Evolutionary conservation across 2,797 vertebrate species (phyloP), one percentile per base, ranked within the genome.

Genomic region (Limosa lapponica): DNA sequence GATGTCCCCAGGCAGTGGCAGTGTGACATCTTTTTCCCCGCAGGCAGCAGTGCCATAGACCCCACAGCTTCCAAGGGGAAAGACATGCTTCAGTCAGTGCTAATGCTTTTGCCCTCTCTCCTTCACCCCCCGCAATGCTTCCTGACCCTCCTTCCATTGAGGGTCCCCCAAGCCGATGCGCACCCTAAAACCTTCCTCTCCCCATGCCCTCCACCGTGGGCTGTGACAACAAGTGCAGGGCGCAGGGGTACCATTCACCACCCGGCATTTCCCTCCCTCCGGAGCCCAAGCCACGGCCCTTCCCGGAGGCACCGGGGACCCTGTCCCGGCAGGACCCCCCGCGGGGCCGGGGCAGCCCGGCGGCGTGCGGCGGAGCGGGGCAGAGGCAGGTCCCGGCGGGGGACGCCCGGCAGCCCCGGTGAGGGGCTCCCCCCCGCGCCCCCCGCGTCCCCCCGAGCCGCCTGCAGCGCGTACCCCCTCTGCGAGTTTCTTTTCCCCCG

Each of bases 181-280:
- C 66, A 32, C 37, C 43, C 43, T 2, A 5, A 6, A 1, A 18
- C 27, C 11, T 27, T n/a, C 36, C 62, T n/a, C 55, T 51, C 37
- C 27, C 44, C 46, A 7, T 8, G 13, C 19, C 9, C 17, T 39
- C 12, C 34, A 16, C 34, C 32, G 5, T 15, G 16, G 8, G 19
- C 0, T 5, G 48, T 28, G 59, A 37, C 59, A 36, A 30, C 2
- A 5, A 48, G 13, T 2, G 17, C 32, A 57, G 37, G 24, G 27
- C 3, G 1, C 4, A 3, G 44, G 46, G n/a, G 13, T 3, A 24
- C 27, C 16, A 6, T 54, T 2, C 3, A 6, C n/a, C 48, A 2
- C 46, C 28, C 19, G 10, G 17, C n/a, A 0, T 14, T 37, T 54
- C 48, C 43, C 30, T 34, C 36, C 34, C 23, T 8, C 19, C 16